Conservation (phyloP, 2,888 invertebrate genomes). For the Molorchus minor region DNA sequence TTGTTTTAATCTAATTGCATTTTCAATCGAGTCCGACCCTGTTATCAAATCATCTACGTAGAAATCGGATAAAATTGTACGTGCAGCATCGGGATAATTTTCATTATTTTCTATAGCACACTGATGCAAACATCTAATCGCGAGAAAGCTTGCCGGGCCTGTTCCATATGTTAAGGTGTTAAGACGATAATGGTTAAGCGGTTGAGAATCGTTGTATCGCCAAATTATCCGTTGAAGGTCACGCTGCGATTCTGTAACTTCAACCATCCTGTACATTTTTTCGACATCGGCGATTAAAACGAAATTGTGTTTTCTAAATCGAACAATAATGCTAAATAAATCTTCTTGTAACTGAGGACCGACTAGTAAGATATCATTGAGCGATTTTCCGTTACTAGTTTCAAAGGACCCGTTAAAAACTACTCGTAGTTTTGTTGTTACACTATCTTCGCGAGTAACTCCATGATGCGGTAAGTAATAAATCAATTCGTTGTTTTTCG, state of each 20-base stretch:
- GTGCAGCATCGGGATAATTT: not conserved
- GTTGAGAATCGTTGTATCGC: not conserved
- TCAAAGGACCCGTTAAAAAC: not conserved
- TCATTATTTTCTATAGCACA: not conserved
- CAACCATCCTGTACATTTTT: not conserved
- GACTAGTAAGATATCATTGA: constrained; percentile 22
- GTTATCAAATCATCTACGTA: not conserved
- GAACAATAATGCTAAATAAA: constrained; percentile 4
- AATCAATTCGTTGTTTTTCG: not conserved
- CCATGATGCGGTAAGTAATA: constrained; percentile 26
- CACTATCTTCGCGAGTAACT: not conserved
- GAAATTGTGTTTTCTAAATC: not conserved
- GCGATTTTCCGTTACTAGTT: constrained; percentile 14
- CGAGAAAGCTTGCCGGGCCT: not conserved
- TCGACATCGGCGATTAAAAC: not conserved
- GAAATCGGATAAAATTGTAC: not conserved
- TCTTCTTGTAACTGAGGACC: constrained; percentile 18
- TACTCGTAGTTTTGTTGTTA: not conserved
- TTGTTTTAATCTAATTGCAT: not conserved
- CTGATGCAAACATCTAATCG: not conserved
- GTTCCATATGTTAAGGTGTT: constrained; percentile 3
- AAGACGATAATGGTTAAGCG: not conserved
- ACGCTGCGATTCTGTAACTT: not conserved
- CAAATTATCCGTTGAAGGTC: not conserved
- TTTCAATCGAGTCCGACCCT: not conserved